These are phyloP conservation scores for Tyto alba DNA, from an alignment of 2,113 vertebrate species.

Conservation along the genomic window DNA sequence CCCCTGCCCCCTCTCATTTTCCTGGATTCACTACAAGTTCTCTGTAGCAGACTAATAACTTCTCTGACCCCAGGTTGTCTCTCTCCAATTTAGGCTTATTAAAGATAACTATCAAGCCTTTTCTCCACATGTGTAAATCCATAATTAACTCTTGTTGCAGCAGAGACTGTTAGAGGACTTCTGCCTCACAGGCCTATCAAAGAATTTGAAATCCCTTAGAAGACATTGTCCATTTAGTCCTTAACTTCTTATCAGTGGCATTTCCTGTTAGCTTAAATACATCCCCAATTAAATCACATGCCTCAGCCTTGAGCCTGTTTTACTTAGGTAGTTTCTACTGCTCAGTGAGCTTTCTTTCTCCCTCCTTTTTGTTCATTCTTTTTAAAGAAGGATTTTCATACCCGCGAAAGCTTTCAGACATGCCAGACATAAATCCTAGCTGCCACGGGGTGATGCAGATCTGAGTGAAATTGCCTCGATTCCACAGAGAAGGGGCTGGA, in stretches of 20 bases:
- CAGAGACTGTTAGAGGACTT: neutral
- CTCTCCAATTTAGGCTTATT: slow-evolving; percentile 20
- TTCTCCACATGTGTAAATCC: neutral
- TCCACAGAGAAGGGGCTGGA: neutral
- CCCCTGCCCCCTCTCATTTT: neutral
- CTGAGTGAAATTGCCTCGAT: neutral
- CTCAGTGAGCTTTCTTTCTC: neutral
- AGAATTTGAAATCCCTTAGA: slow-evolving; percentile 33
- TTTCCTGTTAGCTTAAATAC: slow-evolving; percentile 39
- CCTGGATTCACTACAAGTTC: neutral
- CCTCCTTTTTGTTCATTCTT: neutral
- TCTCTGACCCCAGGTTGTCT: slow-evolving; percentile 22
- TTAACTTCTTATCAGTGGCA: slow-evolving; percentile 53
- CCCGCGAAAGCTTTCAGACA: neutral
- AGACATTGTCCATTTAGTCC: slow-evolving; percentile 28
- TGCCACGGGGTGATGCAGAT: neutral
- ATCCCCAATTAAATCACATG: slow-evolving; percentile 39
- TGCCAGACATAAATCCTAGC: neutral
- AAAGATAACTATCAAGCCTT: slow-evolving; percentile 21
- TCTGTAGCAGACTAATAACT: slow-evolving; percentile 13
- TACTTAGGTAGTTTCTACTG: neutral
- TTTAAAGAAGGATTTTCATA: slow-evolving; percentile 11
- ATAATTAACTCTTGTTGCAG: slow-evolving; percentile 19
- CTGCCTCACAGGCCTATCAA: neutral
- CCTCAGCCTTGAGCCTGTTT: neutral